These are phyloP conservation scores for Chunga burmeisteri DNA, from an alignment of 2,113 vertebrate genomes.

Conservation along the genomic window DNA sequence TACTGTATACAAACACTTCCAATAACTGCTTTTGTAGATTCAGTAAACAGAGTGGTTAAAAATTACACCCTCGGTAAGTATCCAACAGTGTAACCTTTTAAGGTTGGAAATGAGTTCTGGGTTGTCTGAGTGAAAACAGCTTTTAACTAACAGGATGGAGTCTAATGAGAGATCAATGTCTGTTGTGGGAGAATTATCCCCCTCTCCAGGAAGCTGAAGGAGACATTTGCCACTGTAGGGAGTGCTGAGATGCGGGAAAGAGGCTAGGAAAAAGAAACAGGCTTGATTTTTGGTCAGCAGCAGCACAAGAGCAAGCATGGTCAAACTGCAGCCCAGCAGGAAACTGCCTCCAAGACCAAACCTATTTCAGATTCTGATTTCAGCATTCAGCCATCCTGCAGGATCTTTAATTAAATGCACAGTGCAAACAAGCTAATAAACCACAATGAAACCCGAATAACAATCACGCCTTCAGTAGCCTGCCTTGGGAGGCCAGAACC, in stretches of 20 bases:
- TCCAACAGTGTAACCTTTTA: conserved; percentile 63
- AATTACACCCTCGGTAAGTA: conserved; percentile 39
- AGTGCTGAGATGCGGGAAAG: conserved; percentile 14
- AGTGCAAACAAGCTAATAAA: neutral
- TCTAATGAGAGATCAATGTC: conserved; percentile 58
- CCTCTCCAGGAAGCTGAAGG: conserved; percentile 31
- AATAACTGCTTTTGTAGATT: conserved; percentile 41
- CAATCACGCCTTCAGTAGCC: neutral
- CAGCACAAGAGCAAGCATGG: neutral
- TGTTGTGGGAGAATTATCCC: conserved; percentile 44
- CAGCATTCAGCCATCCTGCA: neutral
- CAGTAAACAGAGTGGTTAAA: conserved; percentile 62
- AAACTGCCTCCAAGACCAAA: neutral
- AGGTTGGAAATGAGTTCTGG: conserved; percentile 57
- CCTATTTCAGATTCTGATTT: neutral
- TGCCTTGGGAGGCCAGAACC: neutral
- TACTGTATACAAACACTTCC: conserved; percentile 25
- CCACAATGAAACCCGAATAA: neutral
- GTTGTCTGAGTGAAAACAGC: conserved; percentile 57
- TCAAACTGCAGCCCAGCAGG: neutral
- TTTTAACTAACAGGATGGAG: conserved; percentile 66
- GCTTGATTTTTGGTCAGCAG: neutral
- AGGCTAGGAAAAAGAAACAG: neutral
- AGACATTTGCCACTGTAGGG: conserved; percentile 1
- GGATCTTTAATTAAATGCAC: neutral